These are phyloP conservation scores for Arizona elegans DNA, from an alignment of 2,113 vertebrate species.

Conservation along the genomic window DNA sequence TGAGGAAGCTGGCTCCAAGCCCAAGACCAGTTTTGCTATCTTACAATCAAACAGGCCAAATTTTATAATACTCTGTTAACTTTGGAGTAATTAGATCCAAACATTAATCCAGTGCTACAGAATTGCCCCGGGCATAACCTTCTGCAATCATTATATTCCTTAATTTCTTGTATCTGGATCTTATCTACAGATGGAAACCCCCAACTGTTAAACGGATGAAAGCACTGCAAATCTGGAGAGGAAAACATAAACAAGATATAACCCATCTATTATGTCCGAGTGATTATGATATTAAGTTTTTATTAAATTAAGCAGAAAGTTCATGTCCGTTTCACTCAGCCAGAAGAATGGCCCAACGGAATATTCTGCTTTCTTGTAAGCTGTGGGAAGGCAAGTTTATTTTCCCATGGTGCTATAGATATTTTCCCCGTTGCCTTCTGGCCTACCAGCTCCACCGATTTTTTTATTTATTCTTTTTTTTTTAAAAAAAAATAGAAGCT, in stretches of 20 bases:
- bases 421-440: neutral
- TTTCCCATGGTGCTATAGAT: neutral
- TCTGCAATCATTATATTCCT: neutral
- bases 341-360: neutral
- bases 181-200: neutral
- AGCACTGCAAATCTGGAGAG: neutral
- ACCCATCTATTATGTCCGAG: neutral
- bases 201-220: neutral
- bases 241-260: neutral
- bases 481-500: neutral
- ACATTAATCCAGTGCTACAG: neutral
- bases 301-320: neutral
- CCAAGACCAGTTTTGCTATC: neutral
- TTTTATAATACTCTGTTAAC: neutral
- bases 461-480: neutral
- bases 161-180: neutral
- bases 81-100: neutral
- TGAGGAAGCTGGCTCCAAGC: neutral
- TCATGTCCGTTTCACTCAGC: neutral
- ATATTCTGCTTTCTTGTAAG: neutral
- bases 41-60: neutral
- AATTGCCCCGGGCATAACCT: neutral
- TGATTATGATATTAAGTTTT: too few species aligned
- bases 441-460: neutral
- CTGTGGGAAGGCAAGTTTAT: neutral